Evolutionary conservation across 2,888 invertebrate species (phyloP).

Genomic region (Cylloceria caligata): DNA sequence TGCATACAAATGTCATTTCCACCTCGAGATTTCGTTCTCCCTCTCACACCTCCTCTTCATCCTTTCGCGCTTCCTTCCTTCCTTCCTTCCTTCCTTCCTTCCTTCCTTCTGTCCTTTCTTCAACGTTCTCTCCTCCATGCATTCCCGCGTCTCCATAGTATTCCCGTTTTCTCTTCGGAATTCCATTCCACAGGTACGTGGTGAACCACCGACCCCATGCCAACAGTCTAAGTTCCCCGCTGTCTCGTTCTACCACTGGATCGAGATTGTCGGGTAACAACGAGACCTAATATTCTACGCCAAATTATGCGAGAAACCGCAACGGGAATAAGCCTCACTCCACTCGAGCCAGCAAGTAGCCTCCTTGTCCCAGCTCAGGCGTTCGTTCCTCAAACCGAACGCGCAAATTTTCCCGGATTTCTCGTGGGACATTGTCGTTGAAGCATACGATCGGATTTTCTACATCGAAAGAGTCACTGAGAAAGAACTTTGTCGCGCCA

Average conservation of each 20-base stretch:
- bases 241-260: conserved; percentile 49
- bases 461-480: neutral
- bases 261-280: conserved; percentile 64
- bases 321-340: conserved; percentile 54
- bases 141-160: conserved; percentile 40
- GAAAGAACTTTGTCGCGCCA: neutral
- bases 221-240: conserved; percentile 37
- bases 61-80: conserved; percentile 22
- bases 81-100: conserved; percentile 17
- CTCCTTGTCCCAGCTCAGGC: conserved; percentile 10
- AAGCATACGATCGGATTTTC: conserved; percentile 42
- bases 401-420: conserved; percentile 69
- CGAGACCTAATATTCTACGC: conserved; percentile 65
- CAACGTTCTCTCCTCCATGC: conserved; percentile 30
- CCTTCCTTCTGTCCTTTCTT: conserved; percentile 14
- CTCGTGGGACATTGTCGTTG: conserved; percentile 71
- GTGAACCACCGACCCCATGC: conserved; percentile 47
- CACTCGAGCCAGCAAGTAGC: conserved; percentile 30
- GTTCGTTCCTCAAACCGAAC: conserved; percentile 46
- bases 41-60: conserved; percentile 30
- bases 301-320: conserved; percentile 64
- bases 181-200: conserved; percentile 55
- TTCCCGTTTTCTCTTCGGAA: conserved; percentile 39
- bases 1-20: conserved; percentile 68
- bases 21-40: conserved; percentile 55